These are phyloP conservation scores for Natrix natrix DNA, from an alignment of 2,797 vertebrate species.

Conservation along the genomic window DNA sequence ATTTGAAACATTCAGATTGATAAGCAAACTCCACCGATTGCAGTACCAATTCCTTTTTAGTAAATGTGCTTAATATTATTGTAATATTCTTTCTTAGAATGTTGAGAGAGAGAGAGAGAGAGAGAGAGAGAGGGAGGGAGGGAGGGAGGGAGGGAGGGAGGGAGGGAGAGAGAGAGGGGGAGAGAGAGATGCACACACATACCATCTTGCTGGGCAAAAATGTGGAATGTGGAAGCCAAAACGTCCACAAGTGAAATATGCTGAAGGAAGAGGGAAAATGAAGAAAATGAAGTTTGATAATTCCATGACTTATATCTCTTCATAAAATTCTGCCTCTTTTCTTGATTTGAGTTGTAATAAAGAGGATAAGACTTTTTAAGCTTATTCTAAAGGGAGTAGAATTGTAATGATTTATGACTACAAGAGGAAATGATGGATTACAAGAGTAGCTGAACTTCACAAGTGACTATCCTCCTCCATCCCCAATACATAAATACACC, in stretches of 20 bases:
- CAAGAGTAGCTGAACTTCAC: not conserved
- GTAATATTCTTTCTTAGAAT: not conserved
- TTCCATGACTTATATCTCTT: slow-evolving; percentile 14
- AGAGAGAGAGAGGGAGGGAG: no score
- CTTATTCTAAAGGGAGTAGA: slow-evolving; percentile 18
- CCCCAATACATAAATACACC: not conserved
- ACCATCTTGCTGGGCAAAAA: not conserved
- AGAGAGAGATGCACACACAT: not conserved
- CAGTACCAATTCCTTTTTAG: not conserved
- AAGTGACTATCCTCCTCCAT: not conserved
- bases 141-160: no score
- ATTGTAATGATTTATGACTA: slow-evolving; percentile 34
- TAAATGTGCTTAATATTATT: not conserved
- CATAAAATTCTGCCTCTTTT: slow-evolving; percentile 30
- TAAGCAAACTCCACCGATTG: not conserved
- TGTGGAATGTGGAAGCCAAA: slow-evolving; percentile 2
- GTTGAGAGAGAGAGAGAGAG: not conserved
- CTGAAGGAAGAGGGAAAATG: not conserved
- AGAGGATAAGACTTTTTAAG: slow-evolving; percentile 7
- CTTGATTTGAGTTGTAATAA: slow-evolving; percentile 14
- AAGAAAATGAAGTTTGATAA: slow-evolving; percentile 31
- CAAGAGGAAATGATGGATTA: slow-evolving; percentile 34
- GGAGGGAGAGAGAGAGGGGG: no score
- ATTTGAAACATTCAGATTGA: not conserved
- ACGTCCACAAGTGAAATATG: not conserved